A percentile compares a stretch with the other conserved stretches of the same genome.
These are phyloP conservation scores for Heteropelma amictum DNA, from an alignment of 2,888 invertebrate genomes.

Conservation along the genomic window DNA sequence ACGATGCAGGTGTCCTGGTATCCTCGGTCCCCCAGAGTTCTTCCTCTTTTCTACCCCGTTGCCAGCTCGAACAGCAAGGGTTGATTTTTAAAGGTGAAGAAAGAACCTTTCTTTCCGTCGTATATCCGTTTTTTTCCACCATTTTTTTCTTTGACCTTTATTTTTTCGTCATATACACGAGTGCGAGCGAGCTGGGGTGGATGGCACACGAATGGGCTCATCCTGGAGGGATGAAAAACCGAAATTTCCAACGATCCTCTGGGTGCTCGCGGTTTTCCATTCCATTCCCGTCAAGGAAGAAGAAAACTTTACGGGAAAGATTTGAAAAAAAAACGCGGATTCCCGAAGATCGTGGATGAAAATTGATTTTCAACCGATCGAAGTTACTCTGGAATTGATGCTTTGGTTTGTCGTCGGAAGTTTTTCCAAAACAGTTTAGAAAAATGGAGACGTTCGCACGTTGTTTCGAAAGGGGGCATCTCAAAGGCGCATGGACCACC, in stretches of 20 bases:
- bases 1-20: constrained; percentile 48
- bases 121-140: not conserved
- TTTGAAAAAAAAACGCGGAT: too few species aligned
- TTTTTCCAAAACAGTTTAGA: too few species aligned
- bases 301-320: too few species aligned
- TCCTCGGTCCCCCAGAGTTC: constrained; percentile 26
- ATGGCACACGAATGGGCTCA: not conserved
- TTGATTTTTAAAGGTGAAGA: constrained; percentile 24
- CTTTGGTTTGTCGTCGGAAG: too few species aligned
- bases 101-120: not conserved
- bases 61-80: constrained; percentile 5
- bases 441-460: too few species aligned
- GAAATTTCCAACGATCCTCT: not conserved
- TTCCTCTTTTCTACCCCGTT: constrained; percentile 22
- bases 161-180: not conserved
- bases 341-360: too few species aligned
- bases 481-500: too few species aligned
- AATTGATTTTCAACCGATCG: too few species aligned
- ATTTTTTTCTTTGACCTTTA: not conserved
- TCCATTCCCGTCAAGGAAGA: too few species aligned
- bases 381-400: too few species aligned
- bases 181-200: not conserved
- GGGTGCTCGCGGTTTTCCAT: too few species aligned
- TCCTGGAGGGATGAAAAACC: not conserved
- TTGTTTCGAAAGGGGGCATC: too few species aligned